Percentiles rank a stretch among this genome's conserved stretches.
These are phyloP conservation scores for human DNA, from an alignment of 2,113 vertebrate species.

Conservation along the genomic window GRCh38 chr9:74122001-74122500, in stretches of 20 bases:
- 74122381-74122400: conserved; percentile 48
- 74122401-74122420: conserved; percentile 23
- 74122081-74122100: conserved; percentile 62
- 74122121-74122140: conserved; percentile 63
- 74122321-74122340: background rate
- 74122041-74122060: conserved; percentile 41
- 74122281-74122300: conserved; percentile 27
- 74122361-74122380: conserved; percentile 70
- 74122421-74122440: conserved; percentile 70
- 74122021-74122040: conserved; percentile 57
- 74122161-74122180: conserved; percentile 67
- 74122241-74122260: conserved; percentile 70
- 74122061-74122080: conserved; percentile 63
- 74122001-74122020: conserved; percentile 66
- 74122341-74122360: conserved; percentile 51
- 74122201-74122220: conserved; percentile 38
- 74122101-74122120: conserved; percentile 61
- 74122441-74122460: background rate
- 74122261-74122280: conserved; percentile 47
- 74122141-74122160: conserved; percentile 42
- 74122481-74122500: conserved; percentile 25
- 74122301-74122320: background rate
- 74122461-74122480: background rate
- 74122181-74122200: conserved; percentile 59
- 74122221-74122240: conserved; percentile 28